Evolutionary conservation across 2,113 vertebrate genomes (phyloP), one percentile per base, ranked within the genome.

Genomic region (Corythoichthys intestinalis): DNA sequence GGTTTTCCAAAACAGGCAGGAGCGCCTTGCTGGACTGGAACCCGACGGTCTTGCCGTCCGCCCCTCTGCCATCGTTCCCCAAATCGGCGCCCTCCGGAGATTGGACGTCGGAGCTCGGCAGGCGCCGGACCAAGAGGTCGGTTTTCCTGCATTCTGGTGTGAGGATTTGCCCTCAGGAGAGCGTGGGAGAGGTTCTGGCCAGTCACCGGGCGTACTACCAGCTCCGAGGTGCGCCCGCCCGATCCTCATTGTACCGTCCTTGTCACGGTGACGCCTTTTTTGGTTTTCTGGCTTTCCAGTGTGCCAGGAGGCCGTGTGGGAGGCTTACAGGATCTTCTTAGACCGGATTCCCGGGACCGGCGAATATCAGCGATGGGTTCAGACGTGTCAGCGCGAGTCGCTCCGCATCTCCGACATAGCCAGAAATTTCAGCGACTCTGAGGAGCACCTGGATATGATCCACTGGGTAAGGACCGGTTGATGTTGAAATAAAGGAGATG

Each of bases 301-400:
- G n/a, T 98, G 96, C 79, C 97, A 98, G 90, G 95, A 99, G 87
- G 94, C 92, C 0, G 94, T 96, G 17, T 98, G 97, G 96, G 95
- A 98, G 90, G 95, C 95, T 1, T 96, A 96, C 74, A 89, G 93
- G 71, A 94, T 98, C 85, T 98, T 98, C 90, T 86, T 95, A 67
- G 94, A 96, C 89, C 87, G 94, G 59, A 95, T 98, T 83, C 95
- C 96, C 2, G 93, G 94, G 48, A 91, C 92, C 3, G 77, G 78
- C 0, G 96, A 98, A 84, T 96, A 96, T 84, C 94, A 95, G 85
- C 80, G 82, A 58, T 97, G 96, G 95, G 94, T 99, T 61, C 91
- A 89, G 71, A 76, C 85, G 41, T 99, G 97, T 85, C 96, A 95
- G 65, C 91, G 82, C 14, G 94, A 95, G 82, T 90, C 92, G 2